Evolutionary conservation across 2,797 vertebrate species (phyloP).

Genomic region (Myripristis murdjan): DNA sequence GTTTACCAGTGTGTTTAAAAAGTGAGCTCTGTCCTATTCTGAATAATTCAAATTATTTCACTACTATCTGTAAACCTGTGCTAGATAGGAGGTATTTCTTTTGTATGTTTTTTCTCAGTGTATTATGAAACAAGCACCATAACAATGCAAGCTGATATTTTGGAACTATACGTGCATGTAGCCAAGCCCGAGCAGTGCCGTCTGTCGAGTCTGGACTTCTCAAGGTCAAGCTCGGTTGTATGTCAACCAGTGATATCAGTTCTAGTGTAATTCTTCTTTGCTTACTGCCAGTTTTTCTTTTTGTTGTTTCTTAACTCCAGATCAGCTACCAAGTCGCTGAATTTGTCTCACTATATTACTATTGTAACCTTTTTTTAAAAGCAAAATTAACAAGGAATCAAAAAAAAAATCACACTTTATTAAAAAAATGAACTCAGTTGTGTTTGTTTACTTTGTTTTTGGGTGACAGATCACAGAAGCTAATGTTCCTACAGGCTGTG

Average conservation of each 20-base stretch:
- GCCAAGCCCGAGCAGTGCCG: constrained; percentile 33
- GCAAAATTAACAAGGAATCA: constrained; percentile 47
- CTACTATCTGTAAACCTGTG: constrained; percentile 34
- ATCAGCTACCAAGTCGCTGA: constrained; percentile 32
- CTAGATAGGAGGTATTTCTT: constrained; percentile 13
- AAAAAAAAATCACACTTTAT: constrained; percentile 70
- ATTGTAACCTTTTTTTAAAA: constrained; percentile 69
- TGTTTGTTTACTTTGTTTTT: constrained; percentile 5
- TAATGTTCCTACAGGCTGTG: no score
- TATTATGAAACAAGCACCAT: constrained; percentile 47
- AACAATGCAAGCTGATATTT: constrained; percentile 64
- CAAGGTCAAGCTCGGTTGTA: no score
- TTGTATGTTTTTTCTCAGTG: constrained; percentile 33
- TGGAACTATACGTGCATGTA: constrained; percentile 38
- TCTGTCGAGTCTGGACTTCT: constrained; percentile 47
- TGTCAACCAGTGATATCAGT: constrained; percentile 35
- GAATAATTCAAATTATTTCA: constrained; percentile 41
- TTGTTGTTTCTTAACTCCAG: constrained; percentile 48
- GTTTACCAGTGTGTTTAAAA: not conserved
- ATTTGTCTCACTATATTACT: constrained; percentile 57
- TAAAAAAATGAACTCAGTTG: constrained; percentile 30
- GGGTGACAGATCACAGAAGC: not conserved
- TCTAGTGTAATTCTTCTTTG: constrained; percentile 25
- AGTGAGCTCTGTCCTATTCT: not conserved
- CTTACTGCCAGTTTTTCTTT: constrained; percentile 6